phyloP scores from a whole-genome alignment of 2,797 vertebrate genomes.

The Glossophaga mutica region DNA sequence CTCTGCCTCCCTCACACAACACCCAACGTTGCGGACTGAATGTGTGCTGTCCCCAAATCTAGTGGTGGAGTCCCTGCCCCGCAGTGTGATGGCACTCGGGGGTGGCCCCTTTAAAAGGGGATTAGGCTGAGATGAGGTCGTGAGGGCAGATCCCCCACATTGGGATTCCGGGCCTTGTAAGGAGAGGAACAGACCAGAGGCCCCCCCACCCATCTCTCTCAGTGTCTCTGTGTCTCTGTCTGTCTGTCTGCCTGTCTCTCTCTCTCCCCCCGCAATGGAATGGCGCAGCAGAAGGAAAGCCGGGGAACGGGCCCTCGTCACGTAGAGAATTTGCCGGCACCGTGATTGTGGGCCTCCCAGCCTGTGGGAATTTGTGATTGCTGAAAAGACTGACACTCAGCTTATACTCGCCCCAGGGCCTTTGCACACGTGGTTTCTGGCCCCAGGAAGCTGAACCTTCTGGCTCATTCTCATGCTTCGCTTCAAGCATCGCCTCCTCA shows the following conservation, averaged over 20 bases:
- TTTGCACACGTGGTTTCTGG: not conserved
- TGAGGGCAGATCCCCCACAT: not conserved
- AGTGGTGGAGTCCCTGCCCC: not conserved
- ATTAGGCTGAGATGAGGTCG: not conserved
- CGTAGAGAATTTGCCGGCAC: too few relatives aligned
- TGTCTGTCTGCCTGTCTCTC: too few relatives aligned
- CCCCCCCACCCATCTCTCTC: too few relatives aligned
- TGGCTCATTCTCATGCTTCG: not conserved
- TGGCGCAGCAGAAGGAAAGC: too few relatives aligned
- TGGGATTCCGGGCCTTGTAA: not conserved
- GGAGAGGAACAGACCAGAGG: not conserved
- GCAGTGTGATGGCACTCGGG: not conserved
- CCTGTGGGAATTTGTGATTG: too few relatives aligned
- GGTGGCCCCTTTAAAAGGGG: not conserved
- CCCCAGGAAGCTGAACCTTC: not conserved
- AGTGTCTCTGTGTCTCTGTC: too few relatives aligned
- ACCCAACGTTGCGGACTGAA: fast-evolving
- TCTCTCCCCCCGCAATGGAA: too few relatives aligned
- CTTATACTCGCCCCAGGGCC: not conserved
- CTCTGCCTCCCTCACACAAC: not conserved
- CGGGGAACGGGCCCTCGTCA: too few relatives aligned
- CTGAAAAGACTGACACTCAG: not conserved
- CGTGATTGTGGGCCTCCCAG: too few relatives aligned
- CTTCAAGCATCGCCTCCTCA: not conserved
- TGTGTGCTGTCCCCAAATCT: too few relatives aligned